Evolutionary conservation across 2,797 vertebrate genomes (phyloP).

Genomic region (Peromyscus aztecus): DNA sequence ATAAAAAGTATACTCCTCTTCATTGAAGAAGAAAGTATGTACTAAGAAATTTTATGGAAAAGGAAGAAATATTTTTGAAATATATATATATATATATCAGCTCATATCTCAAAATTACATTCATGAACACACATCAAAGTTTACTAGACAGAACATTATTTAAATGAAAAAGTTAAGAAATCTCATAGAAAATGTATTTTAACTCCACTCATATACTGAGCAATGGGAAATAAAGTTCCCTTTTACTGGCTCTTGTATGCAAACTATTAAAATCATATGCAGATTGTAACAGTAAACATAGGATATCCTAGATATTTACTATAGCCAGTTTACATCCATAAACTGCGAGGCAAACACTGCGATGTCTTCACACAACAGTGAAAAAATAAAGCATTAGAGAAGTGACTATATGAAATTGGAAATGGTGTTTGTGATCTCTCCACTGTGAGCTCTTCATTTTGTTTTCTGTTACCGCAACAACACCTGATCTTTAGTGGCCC

Average conservation of each 20-base stretch:
- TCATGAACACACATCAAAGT: background rate
- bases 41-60: background rate
- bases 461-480: background rate
- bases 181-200: constrained; percentile 29
- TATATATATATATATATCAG: background rate
- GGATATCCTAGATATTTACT: background rate
- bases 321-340: background rate
- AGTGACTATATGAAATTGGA: background rate
- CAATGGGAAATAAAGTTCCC: background rate
- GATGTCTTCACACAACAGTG: background rate
- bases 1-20: background rate
- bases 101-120: background rate
- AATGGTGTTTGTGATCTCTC: background rate
- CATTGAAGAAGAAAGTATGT: background rate
- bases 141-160: background rate
- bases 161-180: background rate
- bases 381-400: background rate
- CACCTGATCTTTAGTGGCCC: constrained; percentile 44
- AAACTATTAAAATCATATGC: background rate
- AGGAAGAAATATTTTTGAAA: background rate
- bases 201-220: background rate
- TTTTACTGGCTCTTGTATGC: background rate
- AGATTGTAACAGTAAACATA: background rate
- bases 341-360: background rate
- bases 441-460: rapidly evolving